A percentile compares a stretch with the other conserved stretches of the same genome.
Conservation (phyloP, 2,888 invertebrate genomes). For the Kuschelorhynchus macadamiae region DNA sequence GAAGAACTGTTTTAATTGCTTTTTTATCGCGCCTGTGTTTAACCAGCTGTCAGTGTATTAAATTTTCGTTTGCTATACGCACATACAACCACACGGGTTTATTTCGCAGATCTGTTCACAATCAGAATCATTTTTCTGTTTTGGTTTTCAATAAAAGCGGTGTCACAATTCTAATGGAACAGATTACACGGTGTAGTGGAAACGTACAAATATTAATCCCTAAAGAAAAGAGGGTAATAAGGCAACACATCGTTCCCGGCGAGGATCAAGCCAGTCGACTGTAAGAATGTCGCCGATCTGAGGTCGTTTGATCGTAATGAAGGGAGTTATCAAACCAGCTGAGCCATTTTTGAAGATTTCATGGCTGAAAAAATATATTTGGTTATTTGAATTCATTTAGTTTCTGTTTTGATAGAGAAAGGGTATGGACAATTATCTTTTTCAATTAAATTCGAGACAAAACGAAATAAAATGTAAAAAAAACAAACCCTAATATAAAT, state of each 20-base stretch:
- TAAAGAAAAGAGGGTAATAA: slow-evolving; percentile 44
- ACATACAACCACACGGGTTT: slow-evolving; percentile 23
- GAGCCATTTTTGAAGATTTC: neutral
- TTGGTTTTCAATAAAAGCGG: slow-evolving; percentile 47
- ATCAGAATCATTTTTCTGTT: slow-evolving; percentile 44
- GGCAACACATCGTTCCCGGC: slow-evolving; percentile 32
- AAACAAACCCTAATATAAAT: too few species aligned
- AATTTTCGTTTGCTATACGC: slow-evolving; percentile 47
- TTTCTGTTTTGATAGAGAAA: neutral
- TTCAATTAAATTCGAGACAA: too few species aligned
- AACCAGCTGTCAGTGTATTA: slow-evolving; percentile 48
- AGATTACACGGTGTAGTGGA: slow-evolving; percentile 43
- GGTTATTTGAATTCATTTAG: neutral
- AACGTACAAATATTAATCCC: slow-evolving; percentile 49
- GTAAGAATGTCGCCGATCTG: slow-evolving; percentile 41
- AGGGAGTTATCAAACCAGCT: slow-evolving; percentile 12
- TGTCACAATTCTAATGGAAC: slow-evolving; percentile 40
- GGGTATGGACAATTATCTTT: too few species aligned
- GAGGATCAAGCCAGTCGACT: slow-evolving; percentile 41
- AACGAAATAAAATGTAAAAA: too few species aligned
- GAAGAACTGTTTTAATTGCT: slow-evolving; percentile 27
- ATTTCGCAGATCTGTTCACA: slow-evolving; percentile 40
- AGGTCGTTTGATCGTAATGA: slow-evolving; percentile 33
- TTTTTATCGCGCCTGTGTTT: slow-evolving; percentile 40
- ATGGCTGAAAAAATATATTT: slow-evolving; percentile 1